A percentile compares a stretch with the other conserved stretches of the same genome.
Conservation (phyloP, 2,888 invertebrate species). For the Eupeodes luniger region DNA sequence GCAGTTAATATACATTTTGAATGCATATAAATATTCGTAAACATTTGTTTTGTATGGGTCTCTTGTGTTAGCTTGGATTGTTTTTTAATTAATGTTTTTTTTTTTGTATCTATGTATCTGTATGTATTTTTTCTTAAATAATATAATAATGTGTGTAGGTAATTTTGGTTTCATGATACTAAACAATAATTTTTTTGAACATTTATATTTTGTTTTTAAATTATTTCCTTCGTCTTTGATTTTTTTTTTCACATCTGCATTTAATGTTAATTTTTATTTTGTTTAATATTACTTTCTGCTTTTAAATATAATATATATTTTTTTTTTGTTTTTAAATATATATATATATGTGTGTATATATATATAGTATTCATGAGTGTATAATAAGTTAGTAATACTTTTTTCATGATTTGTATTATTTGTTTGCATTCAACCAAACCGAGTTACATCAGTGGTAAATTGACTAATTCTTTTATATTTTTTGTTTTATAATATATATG, state of each 20-base stretch:
- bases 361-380: constrained; percentile 78
- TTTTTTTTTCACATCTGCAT: constrained; percentile 69
- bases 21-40: constrained; percentile 47
- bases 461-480: constrained; percentile 70
- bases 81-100: constrained; percentile 12
- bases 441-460: constrained; percentile 76
- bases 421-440: constrained; percentile 76
- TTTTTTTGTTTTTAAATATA: constrained; percentile 55
- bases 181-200: constrained; percentile 77
- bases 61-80: constrained; percentile 57
- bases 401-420: constrained; percentile 79
- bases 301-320: constrained; percentile 72
- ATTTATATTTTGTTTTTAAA: constrained; percentile 76
- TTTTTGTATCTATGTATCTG: constrained; percentile 43
- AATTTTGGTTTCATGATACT: constrained; percentile 71
- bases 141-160: constrained; percentile 71
- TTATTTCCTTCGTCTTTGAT: constrained; percentile 50
- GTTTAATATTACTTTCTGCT: constrained; percentile 32
- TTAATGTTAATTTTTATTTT: constrained; percentile 49
- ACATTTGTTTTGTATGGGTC: constrained; percentile 51
- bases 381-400: constrained; percentile 77
- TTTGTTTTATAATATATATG: constrained; percentile 59
- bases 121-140: constrained; percentile 46
- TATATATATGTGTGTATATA: constrained; percentile 76
- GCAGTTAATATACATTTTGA: constrained; percentile 66